phyloP scores from a whole-genome alignment of 2,113 vertebrate species.

The Hemiprocne comata region DNA sequence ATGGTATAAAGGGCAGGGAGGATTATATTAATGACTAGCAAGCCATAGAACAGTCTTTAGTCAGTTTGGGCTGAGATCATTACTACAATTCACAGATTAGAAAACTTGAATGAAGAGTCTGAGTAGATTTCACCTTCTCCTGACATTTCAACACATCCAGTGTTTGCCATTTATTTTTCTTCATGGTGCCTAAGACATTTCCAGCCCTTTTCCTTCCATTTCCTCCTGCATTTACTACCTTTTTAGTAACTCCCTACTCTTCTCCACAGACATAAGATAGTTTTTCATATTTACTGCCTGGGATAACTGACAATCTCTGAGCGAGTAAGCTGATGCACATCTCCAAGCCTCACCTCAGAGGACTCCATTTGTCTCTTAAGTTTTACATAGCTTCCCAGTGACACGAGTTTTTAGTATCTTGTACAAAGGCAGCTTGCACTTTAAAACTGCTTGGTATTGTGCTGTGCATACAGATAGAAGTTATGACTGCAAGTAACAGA shows the following conservation, averaged over 20 bases:
- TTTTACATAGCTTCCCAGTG: not conserved
- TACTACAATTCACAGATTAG: not conserved
- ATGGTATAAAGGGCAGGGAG: not conserved
- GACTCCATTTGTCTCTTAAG: not conserved
- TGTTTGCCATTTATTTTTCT: not conserved
- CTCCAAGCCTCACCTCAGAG: not conserved
- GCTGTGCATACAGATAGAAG: not conserved
- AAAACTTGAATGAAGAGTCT: not conserved
- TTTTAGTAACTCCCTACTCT: not conserved
- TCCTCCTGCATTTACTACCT: not conserved
- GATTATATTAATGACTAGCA: not conserved
- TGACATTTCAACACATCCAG: not conserved
- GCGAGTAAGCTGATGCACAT: not conserved
- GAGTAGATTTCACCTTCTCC: not conserved
- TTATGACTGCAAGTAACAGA: not conserved
- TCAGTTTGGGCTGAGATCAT: not conserved
- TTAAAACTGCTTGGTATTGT: not conserved
- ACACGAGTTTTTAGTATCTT: not conserved
- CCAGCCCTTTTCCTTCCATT: not conserved
- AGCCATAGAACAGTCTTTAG: not conserved
- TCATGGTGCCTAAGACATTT: fast-evolving
- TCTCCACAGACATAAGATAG: not conserved
- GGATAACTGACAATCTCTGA: not conserved
- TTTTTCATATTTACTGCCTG: not conserved
- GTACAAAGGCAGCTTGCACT: not conserved